Evolutionary conservation across 2,113 vertebrate species (phyloP).

Genomic region (Gymnobelideus leadbeateri): DNA sequence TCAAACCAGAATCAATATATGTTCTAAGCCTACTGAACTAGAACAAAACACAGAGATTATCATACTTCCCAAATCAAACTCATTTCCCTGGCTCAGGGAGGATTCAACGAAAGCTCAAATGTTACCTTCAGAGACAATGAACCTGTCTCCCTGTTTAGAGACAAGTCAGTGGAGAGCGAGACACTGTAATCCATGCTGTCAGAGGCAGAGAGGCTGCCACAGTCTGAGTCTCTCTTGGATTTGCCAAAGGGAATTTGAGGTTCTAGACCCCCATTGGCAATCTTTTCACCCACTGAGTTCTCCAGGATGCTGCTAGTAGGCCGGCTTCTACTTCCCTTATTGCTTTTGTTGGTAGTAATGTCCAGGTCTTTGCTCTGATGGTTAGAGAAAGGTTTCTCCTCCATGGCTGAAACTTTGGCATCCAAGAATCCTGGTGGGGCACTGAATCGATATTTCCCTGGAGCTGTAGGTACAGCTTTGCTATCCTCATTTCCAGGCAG

Average conservation of each 20-base stretch:
- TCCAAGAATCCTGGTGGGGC: slow-evolving; percentile 50
- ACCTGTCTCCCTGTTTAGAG: slow-evolving; percentile 87
- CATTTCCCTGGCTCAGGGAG: not conserved
- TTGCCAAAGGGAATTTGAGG: slow-evolving; percentile 60
- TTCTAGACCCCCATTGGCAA: slow-evolving; percentile 83
- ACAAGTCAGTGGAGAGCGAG: slow-evolving; percentile 86
- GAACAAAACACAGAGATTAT: not conserved
- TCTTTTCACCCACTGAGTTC: slow-evolving; percentile 71
- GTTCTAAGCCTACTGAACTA: not conserved
- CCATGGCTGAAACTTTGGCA: slow-evolving; percentile 34
- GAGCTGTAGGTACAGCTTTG: slow-evolving; percentile 69
- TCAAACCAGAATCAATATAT: not conserved
- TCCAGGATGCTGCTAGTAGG: slow-evolving; percentile 83
- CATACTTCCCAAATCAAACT: not conserved
- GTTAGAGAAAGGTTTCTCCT: slow-evolving; percentile 2
- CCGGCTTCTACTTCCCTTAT: slow-evolving; percentile 60
- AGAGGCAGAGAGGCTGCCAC: slow-evolving; percentile 87
- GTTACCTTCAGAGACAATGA: slow-evolving; percentile 91
- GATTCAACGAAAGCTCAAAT: not conserved
- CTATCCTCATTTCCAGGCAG: slow-evolving; percentile 84
- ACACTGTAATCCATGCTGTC: slow-evolving; percentile 89
- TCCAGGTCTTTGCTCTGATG: slow-evolving; percentile 50
- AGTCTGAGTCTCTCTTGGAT: slow-evolving; percentile 87
- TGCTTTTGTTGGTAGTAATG: slow-evolving; percentile 53
- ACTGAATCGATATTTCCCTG: slow-evolving; percentile 78